Evolutionary conservation across 2,888 invertebrate species (phyloP), one percentile per base, ranked within the genome.

Genomic region (Pollenia angustigena): DNA sequence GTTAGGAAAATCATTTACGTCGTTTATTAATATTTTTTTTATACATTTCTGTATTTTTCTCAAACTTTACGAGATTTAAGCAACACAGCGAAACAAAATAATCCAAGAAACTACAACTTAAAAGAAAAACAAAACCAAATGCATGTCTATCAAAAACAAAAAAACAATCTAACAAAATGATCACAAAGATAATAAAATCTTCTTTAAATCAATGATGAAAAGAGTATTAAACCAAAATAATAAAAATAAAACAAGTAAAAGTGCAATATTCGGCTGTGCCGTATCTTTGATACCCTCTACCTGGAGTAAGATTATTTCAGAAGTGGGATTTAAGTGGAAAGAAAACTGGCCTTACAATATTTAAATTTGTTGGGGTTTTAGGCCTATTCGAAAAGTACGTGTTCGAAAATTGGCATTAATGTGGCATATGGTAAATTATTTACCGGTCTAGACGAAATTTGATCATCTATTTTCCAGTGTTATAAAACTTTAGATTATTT

Each of bases 121-220:
- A 32, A 56, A 48, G 46, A 40, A 48, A 62, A 54, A 50, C 42
- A n/a, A 64, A 80, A 72, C 16, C 48, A 14, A 74, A 40, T 74
- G 52, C 64, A 56, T 71, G 62, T 72, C 46, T 78, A 62, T 80
- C 12, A 18, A n/a, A n/a, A n/a, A 48, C 10, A 11, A 50, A 62
- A 52, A 60, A 56, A 74, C 74, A 60, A 60, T 72, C 32, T n/a
- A 16, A 46, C n/a, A 71, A 48, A 50, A 44, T 54, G 76, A 81
- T 81, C 81, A 76, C 74, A 56, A 78, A 48, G 72, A 81, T 84
- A 74, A 81, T 78, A 62, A 87, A 84, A 84, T 62, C 81, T 32
- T 71, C 69, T 86, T 81, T 84, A 78, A 81, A 84, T 81, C 81
- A 72, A 60, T 81, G 80, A 75, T 58, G 69, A 69, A 54, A 76